Conservation (phyloP, 2,797 vertebrate species). For the Coluber constrictor region DNA sequence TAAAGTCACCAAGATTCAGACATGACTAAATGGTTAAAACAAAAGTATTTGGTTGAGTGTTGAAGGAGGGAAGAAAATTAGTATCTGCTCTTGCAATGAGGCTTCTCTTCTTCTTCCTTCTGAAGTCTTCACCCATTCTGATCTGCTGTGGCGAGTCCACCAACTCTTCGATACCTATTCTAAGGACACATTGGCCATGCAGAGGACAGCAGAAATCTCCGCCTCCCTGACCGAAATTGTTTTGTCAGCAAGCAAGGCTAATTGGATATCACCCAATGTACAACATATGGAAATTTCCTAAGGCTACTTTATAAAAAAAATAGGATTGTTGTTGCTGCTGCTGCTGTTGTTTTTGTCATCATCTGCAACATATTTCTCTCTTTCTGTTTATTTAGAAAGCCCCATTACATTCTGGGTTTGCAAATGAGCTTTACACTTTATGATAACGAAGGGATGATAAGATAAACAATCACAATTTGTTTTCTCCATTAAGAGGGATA, state of each 20-base stretch:
- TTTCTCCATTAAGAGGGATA: background rate
- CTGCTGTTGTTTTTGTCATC: background rate
- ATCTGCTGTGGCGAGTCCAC: background rate
- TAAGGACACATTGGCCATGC: background rate
- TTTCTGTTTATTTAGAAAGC: background rate
- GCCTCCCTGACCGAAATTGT: background rate
- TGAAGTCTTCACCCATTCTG: background rate
- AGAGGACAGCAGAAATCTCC: background rate
- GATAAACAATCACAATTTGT: background rate
- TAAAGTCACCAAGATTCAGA: background rate
- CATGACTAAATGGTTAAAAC: background rate
- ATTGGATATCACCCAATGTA: background rate
- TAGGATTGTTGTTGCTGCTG: background rate
- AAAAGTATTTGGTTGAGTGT: background rate
- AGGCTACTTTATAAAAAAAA: background rate
- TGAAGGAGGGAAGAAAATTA: background rate
- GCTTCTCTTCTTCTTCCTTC: background rate
- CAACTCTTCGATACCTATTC: background rate
- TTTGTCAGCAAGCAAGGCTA: background rate
- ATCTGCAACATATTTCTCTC: background rate
- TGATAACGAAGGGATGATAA: background rate
- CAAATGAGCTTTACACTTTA: background rate
- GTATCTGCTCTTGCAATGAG: background rate
- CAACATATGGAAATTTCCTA: background rate
- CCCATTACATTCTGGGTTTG: background rate